Conservation (phyloP, 2,113 vertebrate species). For the Sminthopsis crassicaudata region DNA sequence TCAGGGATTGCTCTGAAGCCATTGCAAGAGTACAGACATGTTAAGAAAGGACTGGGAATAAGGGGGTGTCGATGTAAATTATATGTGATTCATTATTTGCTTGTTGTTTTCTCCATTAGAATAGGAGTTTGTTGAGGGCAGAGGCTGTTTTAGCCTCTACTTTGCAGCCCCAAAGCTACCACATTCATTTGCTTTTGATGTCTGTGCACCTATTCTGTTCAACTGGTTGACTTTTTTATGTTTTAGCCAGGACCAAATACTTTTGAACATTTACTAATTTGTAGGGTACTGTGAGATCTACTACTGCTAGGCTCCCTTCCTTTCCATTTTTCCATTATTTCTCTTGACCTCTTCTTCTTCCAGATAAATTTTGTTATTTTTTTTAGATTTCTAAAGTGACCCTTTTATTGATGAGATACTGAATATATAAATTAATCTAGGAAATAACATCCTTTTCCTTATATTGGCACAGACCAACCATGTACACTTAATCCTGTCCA, state of each 20-base stretch:
- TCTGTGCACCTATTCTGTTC: not conserved
- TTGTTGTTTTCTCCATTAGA: not conserved
- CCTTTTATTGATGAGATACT: not conserved
- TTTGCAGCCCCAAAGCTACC: not conserved
- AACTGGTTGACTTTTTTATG: not conserved
- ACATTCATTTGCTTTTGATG: not conserved
- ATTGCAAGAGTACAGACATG: not conserved
- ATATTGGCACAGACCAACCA: not conserved
- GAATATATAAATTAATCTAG: not conserved
- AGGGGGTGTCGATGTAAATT: not conserved
- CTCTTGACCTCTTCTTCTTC: not conserved
- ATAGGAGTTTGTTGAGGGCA: not conserved
- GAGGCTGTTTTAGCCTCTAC: not conserved
- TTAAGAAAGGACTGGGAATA: not conserved
- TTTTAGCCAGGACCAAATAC: not conserved
- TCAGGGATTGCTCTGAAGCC: not conserved
- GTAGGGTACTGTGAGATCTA: not conserved
- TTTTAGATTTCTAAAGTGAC: not conserved
- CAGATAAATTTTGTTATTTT: not conserved
- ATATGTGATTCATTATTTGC: not conserved
- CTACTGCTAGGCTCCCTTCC: not conserved
- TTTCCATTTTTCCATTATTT: not conserved
- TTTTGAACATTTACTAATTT: not conserved
- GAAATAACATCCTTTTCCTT: not conserved
- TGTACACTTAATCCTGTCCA: not conserved